Evolutionary conservation across 53 echinoderm and acorn worm genomes (phyloP), one percentile per base, ranked within the genome.

Genomic region (Stichopus horrens): DNA sequence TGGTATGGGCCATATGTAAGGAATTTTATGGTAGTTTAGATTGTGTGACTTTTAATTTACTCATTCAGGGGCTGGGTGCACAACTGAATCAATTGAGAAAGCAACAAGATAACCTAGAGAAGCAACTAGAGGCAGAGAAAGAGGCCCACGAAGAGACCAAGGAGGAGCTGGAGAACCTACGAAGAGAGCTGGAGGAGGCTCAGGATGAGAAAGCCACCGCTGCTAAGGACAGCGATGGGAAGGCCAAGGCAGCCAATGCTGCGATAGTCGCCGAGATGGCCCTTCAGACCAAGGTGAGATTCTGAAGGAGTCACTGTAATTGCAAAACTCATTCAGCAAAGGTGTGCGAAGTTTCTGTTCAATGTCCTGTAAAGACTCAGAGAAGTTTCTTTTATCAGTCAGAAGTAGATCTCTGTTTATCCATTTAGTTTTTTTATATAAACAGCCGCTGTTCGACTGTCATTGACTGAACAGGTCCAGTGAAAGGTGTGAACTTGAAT

Each of bases 251-350:
- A 18, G 91, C 92, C 37, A 93, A 86, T 4, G 90, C 90, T 86
- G 95, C 89, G 7, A 77, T 97, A 2, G 73, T 83, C 7, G 95
- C 95, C 5, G 93, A 97, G 89, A 80, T 97, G 74, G 91, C 94
- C 65, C 91, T 95, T 22, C 96, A 97, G 89, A 85, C 92, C 7
- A 95, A 95, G 94, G 97, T 97, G 52, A 22, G 91, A 75, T 75
- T 23, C 37, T 37, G 37, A 37, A 37, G 37, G 37, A 37, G 37
- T 37, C 37, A 37, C 37, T 37, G 37, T 37, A 37, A 37, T 37
- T 37, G 37, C 37, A 37, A 37, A 37, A 37, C 37, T 37, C 37
- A 37, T 37, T 37, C 37, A 1, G 37, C 37, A 37, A 37, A 37
- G 37, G 37, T 37, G 37, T 37, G 0, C 37, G 37, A 37, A 37